Conservation (phyloP, 1,140 invertebrate species). For the Drosophila repletoides region DNA sequence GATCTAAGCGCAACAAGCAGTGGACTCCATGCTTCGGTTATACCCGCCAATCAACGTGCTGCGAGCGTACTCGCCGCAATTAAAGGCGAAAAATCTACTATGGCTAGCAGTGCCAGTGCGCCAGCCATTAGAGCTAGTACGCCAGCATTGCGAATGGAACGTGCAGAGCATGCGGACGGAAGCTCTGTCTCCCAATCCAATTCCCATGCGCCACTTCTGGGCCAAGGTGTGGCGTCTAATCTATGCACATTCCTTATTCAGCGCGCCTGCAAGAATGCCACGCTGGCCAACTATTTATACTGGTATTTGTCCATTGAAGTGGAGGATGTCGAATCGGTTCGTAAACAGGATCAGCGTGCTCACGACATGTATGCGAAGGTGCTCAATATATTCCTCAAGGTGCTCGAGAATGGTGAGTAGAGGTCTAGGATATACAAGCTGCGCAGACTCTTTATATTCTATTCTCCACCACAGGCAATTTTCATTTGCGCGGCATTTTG, state of each 20-base stretch:
- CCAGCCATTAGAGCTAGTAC: conserved; percentile 12
- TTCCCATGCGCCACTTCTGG: conserved; percentile 82
- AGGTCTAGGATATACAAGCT: background rate
- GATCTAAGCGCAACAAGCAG: conserved; percentile 63
- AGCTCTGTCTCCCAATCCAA: conserved; percentile 59
- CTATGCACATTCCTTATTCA: conserved; percentile 96
- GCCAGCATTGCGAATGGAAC: conserved; percentile 10
- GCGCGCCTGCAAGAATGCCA: conserved; percentile 93
- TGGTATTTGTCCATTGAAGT: conserved; percentile 98
- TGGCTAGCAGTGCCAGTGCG: conserved; percentile 25
- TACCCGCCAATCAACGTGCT: conserved; percentile 66
- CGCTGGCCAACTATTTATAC: conserved; percentile 97
- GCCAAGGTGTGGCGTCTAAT: conserved; percentile 84
- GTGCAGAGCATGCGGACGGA: background rate
- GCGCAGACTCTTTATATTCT: background rate
- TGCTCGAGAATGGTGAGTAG: conserved; percentile 83
- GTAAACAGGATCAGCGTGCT: conserved; percentile 89
- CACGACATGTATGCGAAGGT: conserved; percentile 95
- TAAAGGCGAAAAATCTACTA: conserved; percentile 51
- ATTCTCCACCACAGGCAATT: conserved; percentile 48
- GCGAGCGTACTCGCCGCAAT: conserved; percentile 45
- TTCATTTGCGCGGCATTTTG: conserved; percentile 85
- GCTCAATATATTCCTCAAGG: conserved; percentile 92
- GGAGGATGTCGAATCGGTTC: conserved; percentile 88
- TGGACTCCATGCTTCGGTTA: conserved; percentile 54